Evolutionary conservation across 2,113 vertebrate genomes (phyloP), one percentile per base, ranked within the genome.

Genomic region (Gallinago paraguaiae): DNA sequence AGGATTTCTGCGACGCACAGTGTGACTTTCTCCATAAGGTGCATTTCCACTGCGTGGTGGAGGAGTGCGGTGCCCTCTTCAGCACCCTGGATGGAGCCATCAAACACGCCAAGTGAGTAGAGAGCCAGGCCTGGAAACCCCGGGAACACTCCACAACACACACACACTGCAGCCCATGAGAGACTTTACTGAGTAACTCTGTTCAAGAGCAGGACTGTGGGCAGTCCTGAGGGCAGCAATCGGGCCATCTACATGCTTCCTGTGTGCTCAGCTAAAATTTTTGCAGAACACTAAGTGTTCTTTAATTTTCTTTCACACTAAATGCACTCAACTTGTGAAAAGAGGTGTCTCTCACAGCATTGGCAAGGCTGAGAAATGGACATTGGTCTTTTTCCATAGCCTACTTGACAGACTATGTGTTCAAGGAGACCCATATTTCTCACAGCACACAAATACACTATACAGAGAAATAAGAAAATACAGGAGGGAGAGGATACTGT

Each of bases 61-160:
- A 99, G 95, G 99, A 99, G 39, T 99, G 99, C 0, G 99, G 99
- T 0, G 99, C 99, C 2, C 99, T 99, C 72, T 99, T 99, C 98
- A 99, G 99, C 98, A 99, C 99, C 33, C 97, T 99, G 98, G 99
- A 99, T 60, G 99, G 99, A 88, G 99, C 99, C 95, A 98, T 99
- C 97, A 99, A 99, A 95, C 99, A 99, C 3, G 99, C 99, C 90
- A 99, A 99, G 99, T 99, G 96, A 98, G 99, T 96, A 35, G 51
- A 37, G 80, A 30, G 4, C 6, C 9, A 17, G 48, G 7, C 35
- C 11, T 25, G 54, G 70, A 63, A 39, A 28, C 20, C 28, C 28
- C 17, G 50, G 3, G 69, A 11, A 6, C 48, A n/a, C 78, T 39
- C 70, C 19, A 3, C 74, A 76, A 0, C 37, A 13, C 1, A 2